phyloP scores from a whole-genome alignment of 2,888 invertebrate species.

The Volucella inflata region DNA sequence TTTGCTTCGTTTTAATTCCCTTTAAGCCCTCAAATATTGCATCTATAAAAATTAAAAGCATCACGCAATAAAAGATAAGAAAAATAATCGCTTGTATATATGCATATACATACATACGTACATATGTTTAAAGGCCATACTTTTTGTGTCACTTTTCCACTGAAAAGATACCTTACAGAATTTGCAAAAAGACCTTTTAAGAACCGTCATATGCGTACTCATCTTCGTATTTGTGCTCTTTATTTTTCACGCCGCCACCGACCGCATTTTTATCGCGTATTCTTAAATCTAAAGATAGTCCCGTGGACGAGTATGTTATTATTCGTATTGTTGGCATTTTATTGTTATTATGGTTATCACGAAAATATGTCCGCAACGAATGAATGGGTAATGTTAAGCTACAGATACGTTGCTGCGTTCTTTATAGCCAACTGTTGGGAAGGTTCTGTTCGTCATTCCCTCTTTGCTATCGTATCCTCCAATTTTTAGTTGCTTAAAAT shows the following conservation, averaged over 20 bases:
- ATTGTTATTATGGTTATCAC: constrained; percentile 69
- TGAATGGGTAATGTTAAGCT: constrained; percentile 64
- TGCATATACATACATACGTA: too few relatives aligned
- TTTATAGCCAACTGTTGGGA: constrained; percentile 48
- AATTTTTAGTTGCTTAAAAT: constrained; percentile 30
- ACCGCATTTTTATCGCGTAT: not conserved
- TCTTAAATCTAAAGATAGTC: constrained; percentile 27
- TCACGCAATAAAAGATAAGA: not conserved
- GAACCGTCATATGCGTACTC: not conserved
- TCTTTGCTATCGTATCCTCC: constrained; percentile 11
- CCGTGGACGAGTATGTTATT: constrained; percentile 45
- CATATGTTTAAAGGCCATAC: constrained; percentile 39
- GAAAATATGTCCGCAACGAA: constrained; percentile 59
- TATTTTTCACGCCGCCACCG: not conserved
- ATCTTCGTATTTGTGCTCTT: not conserved
- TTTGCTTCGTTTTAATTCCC: too few relatives aligned
- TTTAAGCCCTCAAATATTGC: too few relatives aligned
- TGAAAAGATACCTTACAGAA: constrained; percentile 42
- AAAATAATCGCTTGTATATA: not conserved
- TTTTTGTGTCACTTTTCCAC: constrained; percentile 24
- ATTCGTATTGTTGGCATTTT: constrained; percentile 56
- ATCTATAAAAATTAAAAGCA: too few relatives aligned
- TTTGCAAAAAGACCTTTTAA: constrained; percentile 8
- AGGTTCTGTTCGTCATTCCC: constrained; percentile 31
- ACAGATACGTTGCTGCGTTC: constrained; percentile 38